Conservation (phyloP, 2,113 vertebrate species). For the Aphyosemion australe region DNA sequence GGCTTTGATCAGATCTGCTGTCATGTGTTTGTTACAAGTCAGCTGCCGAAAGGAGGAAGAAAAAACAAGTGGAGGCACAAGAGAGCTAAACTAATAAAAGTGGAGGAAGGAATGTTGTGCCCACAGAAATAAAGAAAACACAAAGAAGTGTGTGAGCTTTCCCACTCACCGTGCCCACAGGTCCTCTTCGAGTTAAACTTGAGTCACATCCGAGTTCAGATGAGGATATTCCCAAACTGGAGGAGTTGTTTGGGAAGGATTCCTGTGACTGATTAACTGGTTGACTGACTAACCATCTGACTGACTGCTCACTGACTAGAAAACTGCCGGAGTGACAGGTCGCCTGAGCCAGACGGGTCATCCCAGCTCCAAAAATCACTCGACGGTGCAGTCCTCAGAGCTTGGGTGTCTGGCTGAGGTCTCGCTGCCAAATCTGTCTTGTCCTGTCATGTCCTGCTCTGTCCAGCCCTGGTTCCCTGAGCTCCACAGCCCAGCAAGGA, state of each 20-base stretch:
- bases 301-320: constrained; percentile 43
- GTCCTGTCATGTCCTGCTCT: constrained; percentile 33
- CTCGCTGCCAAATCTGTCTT: constrained; percentile 38
- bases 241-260: constrained; percentile 40
- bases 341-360: constrained; percentile 26
- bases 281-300: constrained; percentile 42
- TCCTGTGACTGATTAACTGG: constrained; percentile 26
- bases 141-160: constrained; percentile 29
- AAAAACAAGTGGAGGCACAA: background rate
- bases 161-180: constrained; percentile 69
- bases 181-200: constrained; percentile 37
- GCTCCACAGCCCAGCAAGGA: constrained; percentile 13
- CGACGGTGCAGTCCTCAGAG: constrained; percentile 42
- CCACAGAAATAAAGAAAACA: constrained; percentile 15
- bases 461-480: constrained; percentile 38
- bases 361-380: constrained; percentile 52
- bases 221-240: constrained; percentile 61
- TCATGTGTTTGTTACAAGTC: constrained; percentile 20
- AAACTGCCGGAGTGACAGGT: constrained; percentile 12
- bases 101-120: constrained; percentile 16
- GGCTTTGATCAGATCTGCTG: constrained; percentile 33
- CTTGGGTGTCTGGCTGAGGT: constrained; percentile 27
- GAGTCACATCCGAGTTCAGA: constrained; percentile 67
- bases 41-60: constrained; percentile 6
- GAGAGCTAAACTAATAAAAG: constrained; percentile 21